Percentiles rank a stretch among this genome's conserved stretches.
phyloP scores from a whole-genome alignment of 2,888 invertebrate species.

The Machimus atricapillus region DNA sequence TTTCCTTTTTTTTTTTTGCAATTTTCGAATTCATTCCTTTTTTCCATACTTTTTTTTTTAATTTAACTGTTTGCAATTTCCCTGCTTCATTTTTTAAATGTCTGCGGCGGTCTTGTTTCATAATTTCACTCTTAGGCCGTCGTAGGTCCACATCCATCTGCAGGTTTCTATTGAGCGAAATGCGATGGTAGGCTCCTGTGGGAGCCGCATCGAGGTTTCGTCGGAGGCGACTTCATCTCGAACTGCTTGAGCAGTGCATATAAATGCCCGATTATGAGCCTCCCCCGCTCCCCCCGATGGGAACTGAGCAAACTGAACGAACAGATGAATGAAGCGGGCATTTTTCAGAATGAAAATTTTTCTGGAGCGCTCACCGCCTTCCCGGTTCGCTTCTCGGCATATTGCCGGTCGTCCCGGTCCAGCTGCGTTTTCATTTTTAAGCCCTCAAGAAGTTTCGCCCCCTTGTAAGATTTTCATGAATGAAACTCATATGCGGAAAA shows the following conservation, averaged over 20 bases:
- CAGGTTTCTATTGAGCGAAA: neutral
- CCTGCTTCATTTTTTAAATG: neutral
- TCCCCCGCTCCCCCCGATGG: neutral
- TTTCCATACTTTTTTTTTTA: neutral
- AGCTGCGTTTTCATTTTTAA: slow-evolving; percentile 15
- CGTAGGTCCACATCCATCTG: neutral
- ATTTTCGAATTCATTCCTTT: neutral
- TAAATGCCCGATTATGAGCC: neutral
- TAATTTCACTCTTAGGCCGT: slow-evolving; percentile 21
- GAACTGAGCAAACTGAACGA: neutral
- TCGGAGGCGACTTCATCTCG: neutral
- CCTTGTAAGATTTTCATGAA: slow-evolving; percentile 2
- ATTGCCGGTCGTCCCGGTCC: neutral
- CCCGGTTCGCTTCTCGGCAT: neutral
- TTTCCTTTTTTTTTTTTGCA: neutral
- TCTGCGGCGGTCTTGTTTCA: slow-evolving; percentile 12
- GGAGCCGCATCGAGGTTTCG: neutral
- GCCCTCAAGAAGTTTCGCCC: neutral
- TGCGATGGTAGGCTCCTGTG: neutral
- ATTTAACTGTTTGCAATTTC: neutral
- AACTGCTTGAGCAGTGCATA: neutral
- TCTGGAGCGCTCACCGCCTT: neutral
- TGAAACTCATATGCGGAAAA: neutral
- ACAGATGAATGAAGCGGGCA: neutral
- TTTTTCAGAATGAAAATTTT: neutral